These are phyloP conservation scores for Daboia siamensis DNA, from an alignment of 2,113 vertebrate genomes.

Conservation along the genomic window DNA sequence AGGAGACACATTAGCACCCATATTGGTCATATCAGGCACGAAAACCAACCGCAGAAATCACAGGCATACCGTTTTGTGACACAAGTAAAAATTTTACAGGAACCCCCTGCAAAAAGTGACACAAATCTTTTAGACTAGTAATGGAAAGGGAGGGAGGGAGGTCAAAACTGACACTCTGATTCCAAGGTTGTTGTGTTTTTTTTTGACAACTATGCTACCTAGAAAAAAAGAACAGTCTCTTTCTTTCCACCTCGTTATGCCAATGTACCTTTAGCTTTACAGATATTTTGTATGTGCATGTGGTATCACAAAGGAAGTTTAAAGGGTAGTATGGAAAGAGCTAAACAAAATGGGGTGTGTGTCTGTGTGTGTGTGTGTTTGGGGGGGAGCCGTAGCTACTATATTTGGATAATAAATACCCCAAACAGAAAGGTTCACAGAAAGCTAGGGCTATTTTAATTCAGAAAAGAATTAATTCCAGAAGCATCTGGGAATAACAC, in stretches of 20 bases:
- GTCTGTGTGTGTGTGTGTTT: no score
- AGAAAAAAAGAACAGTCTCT: background rate
- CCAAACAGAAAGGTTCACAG: background rate
- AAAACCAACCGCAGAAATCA: background rate
- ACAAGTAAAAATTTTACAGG: background rate
- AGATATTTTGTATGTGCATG: background rate
- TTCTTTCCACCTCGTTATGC: background rate
- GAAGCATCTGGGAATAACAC: background rate
- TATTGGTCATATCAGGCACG: background rate
- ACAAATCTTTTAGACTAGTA: background rate
- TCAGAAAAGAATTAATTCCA: background rate
- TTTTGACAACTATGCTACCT: background rate
- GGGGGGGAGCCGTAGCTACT: background rate
- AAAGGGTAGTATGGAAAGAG: background rate
- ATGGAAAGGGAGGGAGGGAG: background rate
- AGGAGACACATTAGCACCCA: background rate
- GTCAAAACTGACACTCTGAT: background rate
- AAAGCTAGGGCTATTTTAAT: background rate
- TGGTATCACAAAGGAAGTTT: background rate
- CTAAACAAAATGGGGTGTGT: no score
- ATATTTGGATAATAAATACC: background rate
- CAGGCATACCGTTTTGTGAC: background rate
- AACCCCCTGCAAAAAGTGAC: background rate
- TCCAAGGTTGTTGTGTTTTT: background rate
- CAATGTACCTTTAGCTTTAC: background rate